Conservation (phyloP, 2,888 invertebrate species). For the Tenthredo scrophulariae region DNA sequence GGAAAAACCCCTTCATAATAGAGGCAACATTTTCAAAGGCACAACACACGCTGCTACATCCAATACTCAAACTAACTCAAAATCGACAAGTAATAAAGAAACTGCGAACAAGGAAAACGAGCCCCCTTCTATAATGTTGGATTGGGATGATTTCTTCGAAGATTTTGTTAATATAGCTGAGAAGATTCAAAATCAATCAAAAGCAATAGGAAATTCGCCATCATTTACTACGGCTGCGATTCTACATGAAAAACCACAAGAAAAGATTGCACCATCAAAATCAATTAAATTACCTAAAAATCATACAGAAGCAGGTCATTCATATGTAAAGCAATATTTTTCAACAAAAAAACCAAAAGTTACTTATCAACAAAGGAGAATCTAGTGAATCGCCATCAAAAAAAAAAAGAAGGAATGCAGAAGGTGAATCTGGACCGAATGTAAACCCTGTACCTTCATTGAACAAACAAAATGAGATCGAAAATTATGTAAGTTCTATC, state of each 20-base stretch:
- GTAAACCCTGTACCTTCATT: conserved; percentile 21
- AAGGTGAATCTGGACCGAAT: conserved; percentile 14
- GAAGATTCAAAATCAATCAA: conserved; percentile 54
- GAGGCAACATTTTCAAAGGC: conserved; percentile 54
- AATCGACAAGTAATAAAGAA: conserved; percentile 39
- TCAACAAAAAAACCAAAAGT: conserved; percentile 48
- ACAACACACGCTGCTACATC: conserved; percentile 52
- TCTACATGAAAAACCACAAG: conserved; percentile 13
- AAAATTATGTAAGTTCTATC: conserved; percentile 5
- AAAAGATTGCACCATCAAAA: neutral
- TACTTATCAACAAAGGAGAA: conserved; percentile 44
- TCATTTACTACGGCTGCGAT: conserved; percentile 37
- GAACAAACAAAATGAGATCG: conserved; percentile 22
- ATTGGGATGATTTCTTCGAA: conserved; percentile 51
- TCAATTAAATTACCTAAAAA: conserved; percentile 17
- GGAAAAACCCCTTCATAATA: conserved; percentile 55
- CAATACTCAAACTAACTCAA: conserved; percentile 42
- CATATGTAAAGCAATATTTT: conserved; percentile 40
- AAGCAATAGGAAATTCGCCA: conserved; percentile 53
- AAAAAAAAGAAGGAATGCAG: neutral
- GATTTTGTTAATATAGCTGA: conserved; percentile 46
- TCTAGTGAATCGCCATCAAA: conserved; percentile 18
- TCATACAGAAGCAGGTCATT: conserved; percentile 10
- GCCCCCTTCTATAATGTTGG: conserved; percentile 1
- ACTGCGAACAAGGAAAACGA: conserved; percentile 44